These are phyloP conservation scores for Drosophila novamexicana DNA, from an alignment of 1,140 invertebrate species.

Conservation along the genomic window DNA sequence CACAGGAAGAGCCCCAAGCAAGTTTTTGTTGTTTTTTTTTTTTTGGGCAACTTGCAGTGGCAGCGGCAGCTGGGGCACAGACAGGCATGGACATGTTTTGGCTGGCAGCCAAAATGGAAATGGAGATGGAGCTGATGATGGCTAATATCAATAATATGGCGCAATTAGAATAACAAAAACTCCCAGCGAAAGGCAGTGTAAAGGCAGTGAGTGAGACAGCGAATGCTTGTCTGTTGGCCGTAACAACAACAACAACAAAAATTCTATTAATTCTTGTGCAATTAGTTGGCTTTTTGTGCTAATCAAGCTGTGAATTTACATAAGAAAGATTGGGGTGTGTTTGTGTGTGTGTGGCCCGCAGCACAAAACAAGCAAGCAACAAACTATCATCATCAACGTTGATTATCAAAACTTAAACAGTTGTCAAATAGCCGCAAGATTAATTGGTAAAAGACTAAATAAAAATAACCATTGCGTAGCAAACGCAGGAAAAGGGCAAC, in stretches of 20 bases:
- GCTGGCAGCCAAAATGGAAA: slow-evolving; percentile 60
- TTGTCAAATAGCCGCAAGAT: slow-evolving; percentile 69
- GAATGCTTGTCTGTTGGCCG: slow-evolving; percentile 6
- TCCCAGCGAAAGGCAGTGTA: neutral
- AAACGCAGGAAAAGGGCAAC: slow-evolving; percentile 42
- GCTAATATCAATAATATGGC: slow-evolving; percentile 67
- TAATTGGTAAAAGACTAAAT: slow-evolving; percentile 64
- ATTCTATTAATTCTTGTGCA: slow-evolving; percentile 32
- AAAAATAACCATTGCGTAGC: slow-evolving; percentile 77
- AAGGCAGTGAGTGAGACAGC: neutral
- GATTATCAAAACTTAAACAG: slow-evolving; percentile 69
- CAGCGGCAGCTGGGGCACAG: neutral
- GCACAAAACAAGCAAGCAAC: slow-evolving; percentile 24
- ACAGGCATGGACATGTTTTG: slow-evolving; percentile 52
- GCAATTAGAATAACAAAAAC: slow-evolving; percentile 62
- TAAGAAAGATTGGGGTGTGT: slow-evolving; percentile 29
- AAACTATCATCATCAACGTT: slow-evolving; percentile 34
- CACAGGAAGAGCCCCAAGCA: slow-evolving; percentile 39
- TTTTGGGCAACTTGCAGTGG: neutral
- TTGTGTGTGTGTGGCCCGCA: slow-evolving; percentile 17
- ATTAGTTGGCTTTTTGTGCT: slow-evolving; percentile 40
- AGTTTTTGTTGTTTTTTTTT: slow-evolving; percentile 26
- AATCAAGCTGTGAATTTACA: slow-evolving; percentile 36
- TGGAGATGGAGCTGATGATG: slow-evolving; percentile 17
- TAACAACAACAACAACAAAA: neutral